Evolutionary conservation across 2,113 vertebrate genomes (phyloP).

Genomic region (Bettongia penicillata): DNA sequence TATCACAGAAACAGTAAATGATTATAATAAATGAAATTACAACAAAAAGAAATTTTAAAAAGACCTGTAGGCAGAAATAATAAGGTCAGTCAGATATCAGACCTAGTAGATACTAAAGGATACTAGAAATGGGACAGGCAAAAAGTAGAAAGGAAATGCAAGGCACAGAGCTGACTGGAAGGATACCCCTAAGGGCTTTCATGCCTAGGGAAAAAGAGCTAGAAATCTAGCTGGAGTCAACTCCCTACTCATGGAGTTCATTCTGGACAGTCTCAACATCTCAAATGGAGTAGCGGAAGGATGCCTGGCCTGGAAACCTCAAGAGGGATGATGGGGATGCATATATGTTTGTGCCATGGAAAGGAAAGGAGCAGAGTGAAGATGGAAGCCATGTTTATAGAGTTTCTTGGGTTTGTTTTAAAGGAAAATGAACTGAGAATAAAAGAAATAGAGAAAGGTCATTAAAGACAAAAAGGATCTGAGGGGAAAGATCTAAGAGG

Average conservation of each 20-base stretch:
- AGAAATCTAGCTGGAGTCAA: neutral
- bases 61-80: neutral
- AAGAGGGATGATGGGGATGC: neutral
- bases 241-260: neutral
- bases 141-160: neutral
- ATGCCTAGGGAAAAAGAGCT: neutral
- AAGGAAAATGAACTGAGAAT: neutral
- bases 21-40: neutral
- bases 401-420: neutral
- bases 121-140: neutral
- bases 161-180: neutral
- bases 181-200: neutral
- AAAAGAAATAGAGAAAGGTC: neutral
- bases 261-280: neutral
- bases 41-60: neutral
- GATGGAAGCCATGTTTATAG: neutral
- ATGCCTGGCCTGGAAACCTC: neutral
- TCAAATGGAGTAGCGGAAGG: neutral
- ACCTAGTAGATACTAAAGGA: neutral
- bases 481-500: neutral
- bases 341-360: neutral
- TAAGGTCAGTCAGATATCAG: neutral
- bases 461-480: neutral
- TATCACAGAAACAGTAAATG: neutral
- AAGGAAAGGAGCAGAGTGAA: neutral